Conservation (phyloP, 2,113 vertebrate genomes). For the crab-eating macaque (Macaca fascicularis) region T2T-MFA8v1.1 NC_088379.1:25119501-25120000, state of each 20-base stretch:
- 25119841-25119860: background rate
- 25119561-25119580: background rate
- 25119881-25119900: background rate
- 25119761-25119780: background rate
- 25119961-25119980: background rate
- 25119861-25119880: background rate
- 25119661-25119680: background rate
- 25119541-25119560: background rate
- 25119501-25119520: background rate
- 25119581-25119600: background rate
- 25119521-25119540: background rate
- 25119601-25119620: background rate
- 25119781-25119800: background rate
- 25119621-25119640: background rate
- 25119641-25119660: background rate
- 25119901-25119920: rapidly evolving
- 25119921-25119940: background rate
- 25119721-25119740: conserved; percentile 34
- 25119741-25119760: background rate
- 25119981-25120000: background rate
- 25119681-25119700: conserved; percentile 50
- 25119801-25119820: background rate
- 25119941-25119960: too few relatives aligned
- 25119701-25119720: conserved; percentile 13
- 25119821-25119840: background rate